These are phyloP conservation scores for Reticulitermes speratus DNA, from an alignment of 1,140 invertebrate genomes.

Conservation along the genomic window DNA sequence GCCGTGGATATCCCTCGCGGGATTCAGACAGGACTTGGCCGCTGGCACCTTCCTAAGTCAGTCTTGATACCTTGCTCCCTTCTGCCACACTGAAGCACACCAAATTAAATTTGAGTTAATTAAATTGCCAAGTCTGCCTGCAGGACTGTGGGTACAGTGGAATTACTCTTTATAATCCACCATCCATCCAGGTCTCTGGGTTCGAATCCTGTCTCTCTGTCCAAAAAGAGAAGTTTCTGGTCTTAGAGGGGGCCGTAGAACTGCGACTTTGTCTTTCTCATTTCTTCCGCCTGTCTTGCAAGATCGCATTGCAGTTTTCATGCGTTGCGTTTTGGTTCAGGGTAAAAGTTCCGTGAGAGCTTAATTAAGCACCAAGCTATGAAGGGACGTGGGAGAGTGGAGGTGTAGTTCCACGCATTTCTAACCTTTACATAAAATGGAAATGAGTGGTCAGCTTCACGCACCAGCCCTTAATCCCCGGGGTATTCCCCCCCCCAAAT, in stretches of 20 bases:
- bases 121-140: neutral
- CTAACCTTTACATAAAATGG: too few relatives aligned
- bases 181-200: neutral
- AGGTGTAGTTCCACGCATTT: too few relatives aligned
- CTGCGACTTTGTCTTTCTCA: too few relatives aligned
- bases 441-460: too few relatives aligned
- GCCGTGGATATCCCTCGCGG: neutral
- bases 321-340: too few relatives aligned
- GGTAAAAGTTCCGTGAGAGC: too few relatives aligned
- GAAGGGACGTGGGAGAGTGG: too few relatives aligned
- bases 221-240: neutral
- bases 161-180: neutral
- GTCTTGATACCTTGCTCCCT: neutral
- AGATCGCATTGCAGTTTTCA: too few relatives aligned
- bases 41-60: neutral
- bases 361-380: too few relatives aligned
- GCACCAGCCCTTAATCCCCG: too few relatives aligned
- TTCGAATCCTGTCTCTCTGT: neutral
- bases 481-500: too few relatives aligned
- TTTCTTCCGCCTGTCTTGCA: too few relatives aligned
- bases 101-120: conserved; percentile 15
- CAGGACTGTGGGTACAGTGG: neutral
- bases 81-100: neutral
- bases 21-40: neutral
- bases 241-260: neutral